Evolutionary conservation across 2,797 vertebrate species (phyloP).

Genomic region (Aselliscus stoliczkanus): DNA sequence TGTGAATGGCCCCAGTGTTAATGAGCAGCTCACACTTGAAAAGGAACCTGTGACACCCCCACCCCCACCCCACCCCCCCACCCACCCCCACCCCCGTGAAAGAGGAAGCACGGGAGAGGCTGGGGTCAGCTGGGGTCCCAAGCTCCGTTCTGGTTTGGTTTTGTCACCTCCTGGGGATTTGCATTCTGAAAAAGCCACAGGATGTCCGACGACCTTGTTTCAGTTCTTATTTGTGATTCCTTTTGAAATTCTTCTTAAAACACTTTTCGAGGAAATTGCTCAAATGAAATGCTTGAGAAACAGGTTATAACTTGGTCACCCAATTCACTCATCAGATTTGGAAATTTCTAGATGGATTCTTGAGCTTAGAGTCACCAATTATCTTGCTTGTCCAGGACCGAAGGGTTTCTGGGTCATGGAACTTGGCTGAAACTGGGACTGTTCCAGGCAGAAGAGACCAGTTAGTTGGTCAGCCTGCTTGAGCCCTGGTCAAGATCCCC

Average conservation of each 20-base stretch:
- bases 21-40: rapidly evolving
- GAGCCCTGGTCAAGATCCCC: not conserved
- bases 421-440: not conserved
- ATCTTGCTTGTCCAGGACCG: not conserved
- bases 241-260: not conserved
- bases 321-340: not conserved
- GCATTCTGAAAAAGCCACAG: not conserved
- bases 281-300: not conserved
- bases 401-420: not conserved
- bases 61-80: too few relatives aligned
- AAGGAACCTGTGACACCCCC: too few relatives aligned
- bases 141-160: not conserved
- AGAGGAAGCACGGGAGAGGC: too few relatives aligned
- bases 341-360: not conserved
- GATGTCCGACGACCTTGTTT: rapidly evolving
- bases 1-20: rapidly evolving
- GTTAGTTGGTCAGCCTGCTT: not conserved
- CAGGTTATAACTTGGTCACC: not conserved
- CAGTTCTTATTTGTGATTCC: not conserved
- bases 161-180: not conserved
- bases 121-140: rapidly evolving
- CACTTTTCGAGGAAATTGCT: not conserved
- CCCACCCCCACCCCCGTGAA: too few relatives aligned
- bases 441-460: not conserved
- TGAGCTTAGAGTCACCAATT: not conserved